Base-by-base conservation (phyloP, 2,797 vertebrate species). In the Sebastes trivittatus region DNA sequence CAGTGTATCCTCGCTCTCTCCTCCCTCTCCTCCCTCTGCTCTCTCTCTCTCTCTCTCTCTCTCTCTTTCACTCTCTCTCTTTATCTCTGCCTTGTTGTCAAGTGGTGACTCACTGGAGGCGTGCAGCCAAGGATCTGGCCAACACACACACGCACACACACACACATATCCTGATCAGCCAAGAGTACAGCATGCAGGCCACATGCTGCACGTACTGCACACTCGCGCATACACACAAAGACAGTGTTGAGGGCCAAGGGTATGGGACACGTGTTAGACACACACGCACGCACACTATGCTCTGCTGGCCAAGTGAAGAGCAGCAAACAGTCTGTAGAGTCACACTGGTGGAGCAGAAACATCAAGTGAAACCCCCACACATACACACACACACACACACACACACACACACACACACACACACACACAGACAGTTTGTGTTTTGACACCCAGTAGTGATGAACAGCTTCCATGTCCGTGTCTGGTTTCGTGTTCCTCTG, bases 61-160 rank as follows among this genome's bases (percentile, higher is more conserved):
- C 54, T 78, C 73, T 84, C 25, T 27, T 4, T 27, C 25, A 23
- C 23, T 61, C 58, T 68, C 66, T 6, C 60, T 78, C 75, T 84
- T 78, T 86, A 79, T 89, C 82, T 89, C 83, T 85, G 85, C 76
- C 90, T 90, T 68, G 83, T 87, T 89, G 88, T 92, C 75, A 85
- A 88, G 89, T 80, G 81, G 88, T 94, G 92, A 94, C 86, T 93
- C 90, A 93, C 81, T 77, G 6, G 82, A 90, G 88, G 88, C 85
- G 2, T 72, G 78, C 81, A 83, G 92, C 92, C 90, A 93, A 89
- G 77, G 76, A 87, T 82, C 85, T 79, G 74, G 71, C 84, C 29
- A 42, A 72, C 52, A 46, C 54, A 52, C 79, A 88, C 66, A 75
- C 62, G 75, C 77, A 58, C 68, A 63, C 78, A 66, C 78, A 66